phyloP scores from a whole-genome alignment of 2,113 vertebrate species.

The Colaptes auratus region DNA sequence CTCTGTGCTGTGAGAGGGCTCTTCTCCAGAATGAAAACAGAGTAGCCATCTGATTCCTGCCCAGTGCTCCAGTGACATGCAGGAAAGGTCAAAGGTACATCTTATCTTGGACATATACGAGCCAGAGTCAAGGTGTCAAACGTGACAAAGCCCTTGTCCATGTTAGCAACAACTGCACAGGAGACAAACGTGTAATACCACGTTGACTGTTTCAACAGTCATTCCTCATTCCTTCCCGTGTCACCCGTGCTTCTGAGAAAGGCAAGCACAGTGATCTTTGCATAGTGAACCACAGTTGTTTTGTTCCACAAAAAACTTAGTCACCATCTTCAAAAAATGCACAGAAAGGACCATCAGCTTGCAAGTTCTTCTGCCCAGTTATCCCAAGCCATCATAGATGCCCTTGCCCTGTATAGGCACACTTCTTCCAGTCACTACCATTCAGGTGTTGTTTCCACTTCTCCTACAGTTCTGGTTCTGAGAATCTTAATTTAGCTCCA shows the following conservation, averaged over 20 bases:
- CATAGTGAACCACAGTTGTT: not conserved
- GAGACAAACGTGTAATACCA: not conserved
- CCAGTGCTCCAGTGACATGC: not conserved
- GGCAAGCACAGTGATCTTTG: not conserved
- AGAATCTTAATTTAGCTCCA: conserved; percentile 59
- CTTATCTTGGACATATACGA: not conserved
- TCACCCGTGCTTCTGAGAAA: not conserved
- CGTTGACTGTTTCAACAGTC: not conserved
- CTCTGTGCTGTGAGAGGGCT: not conserved
- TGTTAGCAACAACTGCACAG: not conserved
- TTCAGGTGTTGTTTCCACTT: not conserved
- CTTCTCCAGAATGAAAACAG: not conserved
- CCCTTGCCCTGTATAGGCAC: not conserved
- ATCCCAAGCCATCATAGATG: not conserved
- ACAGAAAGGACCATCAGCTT: not conserved
- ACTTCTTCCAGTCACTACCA: not conserved
- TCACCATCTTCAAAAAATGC: not conserved
- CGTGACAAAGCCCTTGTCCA: not conserved
- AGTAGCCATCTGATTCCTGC: not conserved
- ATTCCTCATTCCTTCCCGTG: not conserved
- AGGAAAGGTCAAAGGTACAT: not conserved
- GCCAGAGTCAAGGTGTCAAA: not conserved
- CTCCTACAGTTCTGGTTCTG: conserved; percentile 20
- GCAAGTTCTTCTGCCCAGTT: not conserved
- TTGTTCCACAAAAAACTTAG: not conserved